Base-by-base conservation (phyloP, 2,797 vertebrate genomes). In the Hydrophis major region DNA sequence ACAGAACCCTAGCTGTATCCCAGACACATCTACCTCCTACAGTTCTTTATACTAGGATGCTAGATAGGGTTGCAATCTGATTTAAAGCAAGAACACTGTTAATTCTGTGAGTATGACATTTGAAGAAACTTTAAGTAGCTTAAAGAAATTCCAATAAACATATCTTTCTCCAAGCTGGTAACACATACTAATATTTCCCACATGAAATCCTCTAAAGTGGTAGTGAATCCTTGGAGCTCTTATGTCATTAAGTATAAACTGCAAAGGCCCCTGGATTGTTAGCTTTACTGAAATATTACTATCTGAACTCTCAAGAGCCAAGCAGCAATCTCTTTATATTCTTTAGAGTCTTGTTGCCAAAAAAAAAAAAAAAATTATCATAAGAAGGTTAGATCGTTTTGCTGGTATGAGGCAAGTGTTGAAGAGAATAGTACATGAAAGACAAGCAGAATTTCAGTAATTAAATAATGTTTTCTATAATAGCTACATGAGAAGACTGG, bases 171-270 rank as follows among this genome's bases (percentile, higher is more conserved):
- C 12, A 37, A 93, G 83, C 61, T 59, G 50, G 27, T 93, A 90
- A 90, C 50, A 28, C 57, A 27, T 90, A 42, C 28, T 86, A 93
- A 87, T 74, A 87, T 32, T 87, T 93, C 83, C 89, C 53, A 69
- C 12, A 0, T 93, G 92, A 28, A 69, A 47, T 86, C 60, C 56
- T 90, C 16, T 87, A 57, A 90, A 90, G 60, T 69, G 37, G 27
- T 61, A 87, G 60, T 50, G 50, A 90, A 90, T 93, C 60, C 60
- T 92, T 86, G 32, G 88, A 92, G 88, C 88, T 66, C 47, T 93
- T 55, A 93, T 59, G 83, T 90, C 92, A 90, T 93, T 89, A 90
- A 90, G 59, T 90, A 89, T 87, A 74, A 93, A 42, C 32, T 57
- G 78, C 83, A 56, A 69, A 87, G 27, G 13, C 12, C 83, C 61